Conservation (phyloP, 2,888 invertebrate genomes). For the Spilosoma lubricipeda region DNA sequence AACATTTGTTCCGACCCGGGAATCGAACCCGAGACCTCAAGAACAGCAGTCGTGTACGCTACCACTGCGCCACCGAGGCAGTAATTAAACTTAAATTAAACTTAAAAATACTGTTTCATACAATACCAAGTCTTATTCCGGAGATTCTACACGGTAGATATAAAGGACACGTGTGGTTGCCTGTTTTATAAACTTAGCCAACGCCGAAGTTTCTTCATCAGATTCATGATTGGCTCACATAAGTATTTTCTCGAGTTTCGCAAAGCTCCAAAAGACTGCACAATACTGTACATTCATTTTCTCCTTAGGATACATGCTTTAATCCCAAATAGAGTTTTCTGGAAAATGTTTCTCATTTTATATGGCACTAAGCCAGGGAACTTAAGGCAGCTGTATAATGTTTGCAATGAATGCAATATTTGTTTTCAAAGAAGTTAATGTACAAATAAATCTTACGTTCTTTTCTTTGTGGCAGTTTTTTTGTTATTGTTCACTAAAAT, state of each 20-base stretch:
- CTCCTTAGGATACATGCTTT: neutral
- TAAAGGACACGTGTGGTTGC: neutral
- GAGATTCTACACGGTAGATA: neutral
- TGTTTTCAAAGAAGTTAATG: neutral
- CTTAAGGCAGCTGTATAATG: neutral
- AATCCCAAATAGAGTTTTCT: neutral
- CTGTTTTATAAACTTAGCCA: neutral
- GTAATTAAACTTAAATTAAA: too few species aligned
- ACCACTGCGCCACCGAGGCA: too few species aligned
- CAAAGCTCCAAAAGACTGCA: neutral
- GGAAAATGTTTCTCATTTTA: neutral
- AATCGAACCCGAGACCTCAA: too few species aligned
- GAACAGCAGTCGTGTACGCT: too few species aligned
- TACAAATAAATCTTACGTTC: neutral
- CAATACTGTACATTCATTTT: neutral
- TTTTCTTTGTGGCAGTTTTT: neutral
- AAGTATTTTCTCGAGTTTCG: neutral
- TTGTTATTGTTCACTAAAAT: neutral
- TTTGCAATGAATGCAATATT: neutral
- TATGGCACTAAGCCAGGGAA: neutral
- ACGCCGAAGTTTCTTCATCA: neutral
- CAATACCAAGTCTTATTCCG: neutral
- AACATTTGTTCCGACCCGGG: too few species aligned
- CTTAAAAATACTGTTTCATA: neutral
- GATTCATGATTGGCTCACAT: neutral